phyloP scores from a whole-genome alignment of 1,140 invertebrate genomes.

The Pygmarrhopalites habei region DNA sequence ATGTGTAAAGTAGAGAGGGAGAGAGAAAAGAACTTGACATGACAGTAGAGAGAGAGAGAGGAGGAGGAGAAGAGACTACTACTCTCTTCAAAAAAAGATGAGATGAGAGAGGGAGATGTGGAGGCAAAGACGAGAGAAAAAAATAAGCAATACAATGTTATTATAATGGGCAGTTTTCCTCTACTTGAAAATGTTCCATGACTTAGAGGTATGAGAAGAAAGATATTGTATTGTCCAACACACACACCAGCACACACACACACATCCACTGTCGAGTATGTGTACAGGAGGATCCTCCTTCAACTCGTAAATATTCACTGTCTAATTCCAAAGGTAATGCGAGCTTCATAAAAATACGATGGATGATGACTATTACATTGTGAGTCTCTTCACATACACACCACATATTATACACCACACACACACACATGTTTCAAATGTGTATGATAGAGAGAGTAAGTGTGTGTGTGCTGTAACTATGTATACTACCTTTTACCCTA shows the following conservation, averaged over 20 bases:
- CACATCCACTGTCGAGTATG: background rate
- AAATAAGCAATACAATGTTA: conserved; percentile 20
- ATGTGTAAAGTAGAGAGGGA: background rate
- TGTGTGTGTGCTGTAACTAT: no score
- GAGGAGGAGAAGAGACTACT: no score
- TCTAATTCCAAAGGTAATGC: conserved; percentile 28
- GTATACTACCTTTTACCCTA: no score
- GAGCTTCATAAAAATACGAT: conserved; percentile 21
- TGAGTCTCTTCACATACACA: no score
- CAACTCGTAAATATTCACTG: conserved; percentile 26
- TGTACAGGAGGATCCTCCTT: conserved; percentile 4
- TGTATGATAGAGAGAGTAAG: no score
- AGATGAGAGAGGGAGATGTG: background rate
- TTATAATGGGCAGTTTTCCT: conserved; percentile 16
- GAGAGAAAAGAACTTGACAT: background rate
- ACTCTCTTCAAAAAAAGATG: no score
- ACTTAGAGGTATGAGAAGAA: background rate
- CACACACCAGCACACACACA: background rate
- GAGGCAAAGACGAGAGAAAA: conserved; percentile 19
- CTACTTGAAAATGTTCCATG: background rate
- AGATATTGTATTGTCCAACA: background rate
- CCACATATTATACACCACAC: no score
- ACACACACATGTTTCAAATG: no score
- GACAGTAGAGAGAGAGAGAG: no score
- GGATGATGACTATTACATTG: background rate